Evolutionary conservation across 2,113 vertebrate species (phyloP).

Genomic region (Macheiramphus alcinus): DNA sequence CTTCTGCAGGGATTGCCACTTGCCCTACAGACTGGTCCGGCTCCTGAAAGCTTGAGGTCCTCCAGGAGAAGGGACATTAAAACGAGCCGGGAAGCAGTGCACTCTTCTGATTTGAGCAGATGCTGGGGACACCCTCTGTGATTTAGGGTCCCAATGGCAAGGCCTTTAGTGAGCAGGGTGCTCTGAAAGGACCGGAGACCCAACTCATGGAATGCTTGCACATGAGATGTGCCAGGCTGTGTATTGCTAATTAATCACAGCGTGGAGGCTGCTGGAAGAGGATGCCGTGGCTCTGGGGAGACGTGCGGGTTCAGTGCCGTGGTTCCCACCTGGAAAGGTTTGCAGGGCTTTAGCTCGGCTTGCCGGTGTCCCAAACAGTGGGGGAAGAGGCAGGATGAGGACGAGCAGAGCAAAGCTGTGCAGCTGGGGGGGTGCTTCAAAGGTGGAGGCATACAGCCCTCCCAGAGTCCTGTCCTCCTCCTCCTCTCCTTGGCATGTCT

Average conservation of each 20-base stretch:
- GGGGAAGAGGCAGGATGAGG: not conserved
- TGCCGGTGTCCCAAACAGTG: not conserved
- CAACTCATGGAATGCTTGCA: rapidly evolving
- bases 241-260: not conserved
- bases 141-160: not conserved
- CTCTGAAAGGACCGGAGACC: not conserved
- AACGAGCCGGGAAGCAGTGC: slow-evolving; percentile 4
- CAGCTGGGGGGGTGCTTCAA: not conserved
- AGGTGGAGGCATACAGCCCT: not conserved
- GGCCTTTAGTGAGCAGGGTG: not conserved
- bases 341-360: not conserved
- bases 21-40: not conserved
- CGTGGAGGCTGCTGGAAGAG: not conserved
- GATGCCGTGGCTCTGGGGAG: rapidly evolving
- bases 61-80: slow-evolving; percentile 17
- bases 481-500: not conserved
- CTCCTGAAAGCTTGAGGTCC: slow-evolving; percentile 21
- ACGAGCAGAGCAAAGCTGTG: rapidly evolving
- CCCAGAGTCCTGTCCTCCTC: not conserved
- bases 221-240: not conserved
- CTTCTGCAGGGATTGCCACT: not conserved
- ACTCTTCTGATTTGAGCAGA: not conserved
- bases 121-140: not conserved
- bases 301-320: not conserved
- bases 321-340: not conserved